These are phyloP conservation scores for Melanophora roralis DNA, from an alignment of 2,888 invertebrate species.

Conservation along the genomic window DNA sequence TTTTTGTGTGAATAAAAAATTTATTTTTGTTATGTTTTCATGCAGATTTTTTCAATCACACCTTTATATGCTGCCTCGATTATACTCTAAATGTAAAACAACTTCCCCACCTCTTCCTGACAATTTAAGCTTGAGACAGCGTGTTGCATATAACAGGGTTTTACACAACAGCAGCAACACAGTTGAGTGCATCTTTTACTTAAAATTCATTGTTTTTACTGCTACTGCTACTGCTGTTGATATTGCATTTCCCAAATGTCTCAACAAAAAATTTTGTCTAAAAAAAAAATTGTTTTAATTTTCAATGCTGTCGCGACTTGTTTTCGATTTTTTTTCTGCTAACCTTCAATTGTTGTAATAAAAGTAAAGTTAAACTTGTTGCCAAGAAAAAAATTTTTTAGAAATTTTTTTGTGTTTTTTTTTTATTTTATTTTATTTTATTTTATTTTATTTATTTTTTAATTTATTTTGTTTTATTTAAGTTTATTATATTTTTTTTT, in stretches of 20 bases:
- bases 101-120: too few relatives aligned
- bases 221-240: conserved; percentile 10
- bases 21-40: conserved; percentile 45
- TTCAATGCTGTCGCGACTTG: conserved; percentile 65
- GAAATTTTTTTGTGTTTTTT: too few relatives aligned
- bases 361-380: conserved; percentile 28
- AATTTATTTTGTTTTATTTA: too few relatives aligned
- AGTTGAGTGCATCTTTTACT: conserved; percentile 58
- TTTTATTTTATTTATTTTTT: too few relatives aligned
- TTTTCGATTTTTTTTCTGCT: conserved; percentile 38
- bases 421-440: too few relatives aligned
- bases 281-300: conserved; percentile 60
- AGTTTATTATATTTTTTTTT: too few relatives aligned
- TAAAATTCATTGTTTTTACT: conserved; percentile 40
- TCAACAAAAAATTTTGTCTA: conserved; percentile 25
- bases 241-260: conserved; percentile 59
- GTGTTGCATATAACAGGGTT: conserved; percentile 21
- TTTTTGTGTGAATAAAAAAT: conserved; percentile 33
- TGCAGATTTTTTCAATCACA: conserved; percentile 57
- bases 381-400: conserved; percentile 16
- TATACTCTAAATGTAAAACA: too few relatives aligned
- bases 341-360: conserved; percentile 50
- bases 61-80: conserved; percentile 32
- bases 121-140: too few relatives aligned
- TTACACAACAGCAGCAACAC: conserved; percentile 8